Percentiles rank a stretch among this genome's conserved stretches.
Conservation (phyloP, 2,797 vertebrate species). For the Lerista edwardsae region DNA sequence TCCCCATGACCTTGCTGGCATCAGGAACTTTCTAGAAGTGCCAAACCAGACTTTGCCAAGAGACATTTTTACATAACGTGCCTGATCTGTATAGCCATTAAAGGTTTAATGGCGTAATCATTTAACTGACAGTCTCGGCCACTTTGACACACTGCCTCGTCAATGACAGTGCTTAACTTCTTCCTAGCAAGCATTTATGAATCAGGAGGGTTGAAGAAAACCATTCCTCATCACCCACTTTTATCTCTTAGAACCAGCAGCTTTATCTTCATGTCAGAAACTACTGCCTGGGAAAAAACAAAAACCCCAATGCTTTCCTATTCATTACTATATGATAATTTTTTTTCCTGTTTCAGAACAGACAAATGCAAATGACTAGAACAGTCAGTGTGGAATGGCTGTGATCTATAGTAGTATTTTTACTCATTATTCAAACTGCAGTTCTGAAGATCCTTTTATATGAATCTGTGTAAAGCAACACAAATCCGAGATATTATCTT, state of each 20-base stretch:
- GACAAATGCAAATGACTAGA: slow-evolving; percentile 53
- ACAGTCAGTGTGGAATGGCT: slow-evolving; percentile 31
- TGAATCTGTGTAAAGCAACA: slow-evolving; percentile 31
- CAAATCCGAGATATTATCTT: slow-evolving; percentile 49
- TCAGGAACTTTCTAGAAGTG: slow-evolving; percentile 17
- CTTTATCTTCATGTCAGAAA: slow-evolving; percentile 4
- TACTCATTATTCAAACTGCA: slow-evolving; percentile 62
- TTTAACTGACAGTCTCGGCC: slow-evolving; percentile 37
- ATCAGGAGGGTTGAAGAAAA: slow-evolving; percentile 29
- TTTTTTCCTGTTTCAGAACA: background rate
- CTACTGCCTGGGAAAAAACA: background rate
- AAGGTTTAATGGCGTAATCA: slow-evolving; percentile 32
- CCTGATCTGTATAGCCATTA: slow-evolving; percentile 48
- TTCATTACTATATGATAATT: slow-evolving; percentile 25
- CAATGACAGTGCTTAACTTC: background rate
- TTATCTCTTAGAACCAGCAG: slow-evolving; percentile 40
- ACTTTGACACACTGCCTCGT: slow-evolving; percentile 16
- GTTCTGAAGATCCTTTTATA: slow-evolving; percentile 64
- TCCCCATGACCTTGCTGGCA: slow-evolving; percentile 49
- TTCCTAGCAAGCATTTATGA: slow-evolving; percentile 22
- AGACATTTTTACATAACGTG: slow-evolving; percentile 31
- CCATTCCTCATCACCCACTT: slow-evolving; percentile 31
- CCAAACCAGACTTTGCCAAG: slow-evolving; percentile 44
- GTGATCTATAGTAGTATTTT: slow-evolving; percentile 58
- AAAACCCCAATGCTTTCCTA: slow-evolving; percentile 41